Conservation (phyloP, 2,113 vertebrate genomes). For the Ardeotis arabs region DNA sequence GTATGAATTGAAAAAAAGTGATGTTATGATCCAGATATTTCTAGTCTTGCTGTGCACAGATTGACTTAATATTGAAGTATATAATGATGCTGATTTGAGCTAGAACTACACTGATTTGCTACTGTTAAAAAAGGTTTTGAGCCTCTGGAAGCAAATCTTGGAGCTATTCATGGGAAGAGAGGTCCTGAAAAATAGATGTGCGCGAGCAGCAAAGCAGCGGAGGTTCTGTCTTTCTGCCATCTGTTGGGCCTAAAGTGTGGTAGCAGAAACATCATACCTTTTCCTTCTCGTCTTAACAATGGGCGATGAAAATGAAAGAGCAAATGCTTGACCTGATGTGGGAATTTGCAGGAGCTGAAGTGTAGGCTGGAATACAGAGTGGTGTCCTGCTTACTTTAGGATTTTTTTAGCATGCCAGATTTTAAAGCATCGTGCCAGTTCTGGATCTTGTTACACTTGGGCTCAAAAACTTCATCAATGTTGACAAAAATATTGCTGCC, state of each 20-base stretch:
- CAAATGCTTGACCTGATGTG: not conserved
- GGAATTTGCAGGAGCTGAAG: not conserved
- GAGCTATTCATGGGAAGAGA: not conserved
- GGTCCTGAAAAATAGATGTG: not conserved
- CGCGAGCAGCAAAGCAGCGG: fast-evolving
- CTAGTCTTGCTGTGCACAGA: not conserved
- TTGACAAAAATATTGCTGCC: not conserved
- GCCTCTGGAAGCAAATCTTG: not conserved
- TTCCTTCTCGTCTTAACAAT: not conserved
- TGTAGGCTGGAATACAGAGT: not conserved
- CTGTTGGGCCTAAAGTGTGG: not conserved
- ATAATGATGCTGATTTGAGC: not conserved
- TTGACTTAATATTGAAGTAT: not conserved
- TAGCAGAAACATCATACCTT: not conserved
- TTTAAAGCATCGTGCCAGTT: not conserved
- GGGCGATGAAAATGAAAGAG: not conserved
- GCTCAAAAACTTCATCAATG: not conserved
- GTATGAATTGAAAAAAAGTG: not conserved
- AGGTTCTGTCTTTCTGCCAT: not conserved
- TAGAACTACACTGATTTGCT: not conserved
- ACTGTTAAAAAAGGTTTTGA: not conserved
- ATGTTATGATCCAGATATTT: not conserved
- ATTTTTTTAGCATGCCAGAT: not conserved
- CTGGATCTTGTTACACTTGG: not conserved
- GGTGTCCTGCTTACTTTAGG: not conserved